Base-by-base conservation (phyloP, 2,888 invertebrate genomes). In the Brenthis hecate region DNA sequence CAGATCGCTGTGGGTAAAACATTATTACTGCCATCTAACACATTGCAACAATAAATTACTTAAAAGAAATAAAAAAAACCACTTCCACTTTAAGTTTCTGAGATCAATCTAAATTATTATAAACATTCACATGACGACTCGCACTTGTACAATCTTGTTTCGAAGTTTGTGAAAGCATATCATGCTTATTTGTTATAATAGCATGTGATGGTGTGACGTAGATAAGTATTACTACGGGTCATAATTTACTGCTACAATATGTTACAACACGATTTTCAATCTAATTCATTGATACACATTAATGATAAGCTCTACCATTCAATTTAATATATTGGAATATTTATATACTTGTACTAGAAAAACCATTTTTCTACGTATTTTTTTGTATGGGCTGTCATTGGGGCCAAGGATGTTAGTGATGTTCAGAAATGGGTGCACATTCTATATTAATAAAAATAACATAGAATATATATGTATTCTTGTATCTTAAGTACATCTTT, bases 241-340 rank as follows among this genome's bases (percentile, higher is more conserved):
- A 50, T 16, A n/a, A 28, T 16, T 60, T 32, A 50, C n/a, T 50
- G 50, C 13, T 14, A 60, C 60, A 50, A n/a, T 6, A 23, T 60
- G 60, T n/a, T n/a, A 60, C 48, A 60, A n/a, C n/a, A 50, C 60
- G 28, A 11, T 13, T n/a, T 58, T 47, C 23, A 58, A 48, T 58
- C 14, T 58, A 48, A 11, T 23, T 58, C 57, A 58, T 48, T 23
- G 48, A 48, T 48, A 58, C 6, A 60, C n/a, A 48, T 13, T 60
- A 50, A 60, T n/a, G 50, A 50, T 60, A 50, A 60, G 60, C 50
- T 60, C 60, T 60, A 60, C 60, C 28, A 28, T 5, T 32, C 50
- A 50, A 60, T 32, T 60, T 28, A 28, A 48, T 32, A 60, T n/a
- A 60, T 32, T 50, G 60, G 6, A 50, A 60, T 60, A 60, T 60